These are phyloP conservation scores for Misgurnus mizolepis DNA, from an alignment of 2,113 vertebrate species.

Conservation along the genomic window DNA sequence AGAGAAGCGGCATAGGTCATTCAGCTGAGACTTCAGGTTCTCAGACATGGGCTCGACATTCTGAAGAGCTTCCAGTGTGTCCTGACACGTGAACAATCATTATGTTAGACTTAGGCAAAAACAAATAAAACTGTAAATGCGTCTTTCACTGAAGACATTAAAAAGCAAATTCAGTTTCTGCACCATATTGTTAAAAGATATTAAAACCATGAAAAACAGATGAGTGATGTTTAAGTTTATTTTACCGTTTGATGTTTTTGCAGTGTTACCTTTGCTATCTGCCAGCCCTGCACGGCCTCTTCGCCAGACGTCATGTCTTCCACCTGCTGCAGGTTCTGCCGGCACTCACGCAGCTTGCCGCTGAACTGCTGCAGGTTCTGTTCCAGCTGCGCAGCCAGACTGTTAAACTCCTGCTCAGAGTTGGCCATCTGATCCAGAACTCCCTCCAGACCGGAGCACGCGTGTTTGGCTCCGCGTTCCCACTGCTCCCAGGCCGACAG, in stretches of 20 bases:
- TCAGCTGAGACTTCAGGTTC: slow-evolving; percentile 87
- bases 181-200: too few relatives aligned
- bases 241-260: too few relatives aligned
- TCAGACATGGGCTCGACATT: slow-evolving; percentile 87
- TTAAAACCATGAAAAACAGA: too few relatives aligned
- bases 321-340: slow-evolving; percentile 68
- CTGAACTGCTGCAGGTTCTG: slow-evolving; percentile 77
- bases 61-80: slow-evolving; percentile 80
- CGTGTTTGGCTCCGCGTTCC: slow-evolving; percentile 81
- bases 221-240: too few relatives aligned
- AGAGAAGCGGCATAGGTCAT: slow-evolving; percentile 93
- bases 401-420: slow-evolving; percentile 87
- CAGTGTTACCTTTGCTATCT: slow-evolving; percentile 79
- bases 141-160: too few relatives aligned
- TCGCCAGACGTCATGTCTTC: slow-evolving; percentile 78
- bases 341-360: slow-evolving; percentile 75
- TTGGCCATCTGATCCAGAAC: slow-evolving; percentile 83
- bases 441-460: slow-evolving; percentile 76
- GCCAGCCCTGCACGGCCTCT: slow-evolving; percentile 85
- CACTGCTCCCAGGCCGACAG: slow-evolving; percentile 87
- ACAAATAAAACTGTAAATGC: too few relatives aligned
- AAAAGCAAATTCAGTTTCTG: too few relatives aligned
- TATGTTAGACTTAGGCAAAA: background rate
- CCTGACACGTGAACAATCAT: slow-evolving; percentile 67
- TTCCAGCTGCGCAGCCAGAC: slow-evolving; percentile 78